Conservation (phyloP, 2,113 vertebrate genomes). For the Rhinopithecus roxellana region DNA sequence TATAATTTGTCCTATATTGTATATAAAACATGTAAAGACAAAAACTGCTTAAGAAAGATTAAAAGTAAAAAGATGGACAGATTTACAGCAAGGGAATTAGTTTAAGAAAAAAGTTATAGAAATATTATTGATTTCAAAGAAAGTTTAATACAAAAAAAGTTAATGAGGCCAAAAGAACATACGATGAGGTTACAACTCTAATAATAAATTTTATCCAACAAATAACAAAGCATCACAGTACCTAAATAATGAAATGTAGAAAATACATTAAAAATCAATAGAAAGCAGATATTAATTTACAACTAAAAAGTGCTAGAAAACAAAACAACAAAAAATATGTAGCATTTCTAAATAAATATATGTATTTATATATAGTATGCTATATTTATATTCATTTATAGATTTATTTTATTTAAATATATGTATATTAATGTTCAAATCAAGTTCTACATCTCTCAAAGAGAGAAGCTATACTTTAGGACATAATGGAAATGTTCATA, state of each 20-base stretch:
- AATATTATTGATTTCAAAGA: not conserved
- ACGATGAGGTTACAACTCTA: not conserved
- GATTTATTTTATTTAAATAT: not conserved
- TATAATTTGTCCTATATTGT: not conserved
- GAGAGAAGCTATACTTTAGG: not conserved
- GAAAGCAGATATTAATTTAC: not conserved
- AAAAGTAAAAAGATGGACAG: not conserved
- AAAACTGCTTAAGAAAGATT: not conserved
- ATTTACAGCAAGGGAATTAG: not conserved
- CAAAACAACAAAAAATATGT: not conserved
- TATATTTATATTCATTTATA: not conserved
- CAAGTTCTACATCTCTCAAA: not conserved
- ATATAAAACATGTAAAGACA: not conserved
- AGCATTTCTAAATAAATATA: not conserved
- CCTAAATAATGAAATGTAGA: not conserved
- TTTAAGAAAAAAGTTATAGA: not conserved
- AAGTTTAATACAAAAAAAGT: not conserved
- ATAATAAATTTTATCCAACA: not conserved
- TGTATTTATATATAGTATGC: not conserved
- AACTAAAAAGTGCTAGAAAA: not conserved
- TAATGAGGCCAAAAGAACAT: not conserved
- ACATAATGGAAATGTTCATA: not conserved
- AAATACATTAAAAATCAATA: not conserved
- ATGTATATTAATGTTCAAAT: not conserved
- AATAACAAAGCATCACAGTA: not conserved